Base-by-base conservation (phyloP, 2,113 vertebrate species). In the Toxotes chatareus region DNA sequence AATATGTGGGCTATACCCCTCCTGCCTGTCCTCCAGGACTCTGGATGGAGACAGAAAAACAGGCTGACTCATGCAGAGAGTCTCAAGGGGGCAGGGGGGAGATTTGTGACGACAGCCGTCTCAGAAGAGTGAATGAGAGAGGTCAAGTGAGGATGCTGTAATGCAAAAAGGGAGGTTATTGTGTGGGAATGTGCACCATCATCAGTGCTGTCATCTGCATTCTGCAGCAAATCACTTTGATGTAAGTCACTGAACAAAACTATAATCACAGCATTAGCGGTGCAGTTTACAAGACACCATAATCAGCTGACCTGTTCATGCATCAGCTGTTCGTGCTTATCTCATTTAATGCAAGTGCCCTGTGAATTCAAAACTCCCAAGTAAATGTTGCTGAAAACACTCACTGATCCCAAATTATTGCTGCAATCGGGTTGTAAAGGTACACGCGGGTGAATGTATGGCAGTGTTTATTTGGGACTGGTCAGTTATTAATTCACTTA, bases 21-120 rank as follows among this genome's bases (percentile, higher is more conserved):
- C 16, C 36, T 72, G 59, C 51, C 36, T 53, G 55, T 55, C 65
- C 62, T 83, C 56, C 47, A 77, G 11, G 55, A 70, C 19, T 42
- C 40, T 53, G 14, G 49, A 36, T 62, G 40, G 44, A 79, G 81
- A 46, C 0, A 23, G 31, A 0, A 21, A 65, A 65, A 46, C 73
- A 6, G 19, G 80, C 86, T 86, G 90, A 93, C 80, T 92, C 88
- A 91, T 81, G 42, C 82, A 81, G 46, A 74, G 76, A 57, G 53
- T 74, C 86, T 77, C 68, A 57, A 71, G 73, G 77, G 72, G 62
- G 72, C 36, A 63, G 49, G 23, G 63, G 4, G 19, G 19, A 61
- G 85, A 68, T 78, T 40, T 36, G 62, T 76, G 86, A 85, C 65
- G 74, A 71, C 56, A 75, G 5, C 13, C 0, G 32, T 74, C 64